These are phyloP conservation scores for Lithophane ornitopus DNA, from an alignment of 2,888 invertebrate genomes.

Conservation along the genomic window DNA sequence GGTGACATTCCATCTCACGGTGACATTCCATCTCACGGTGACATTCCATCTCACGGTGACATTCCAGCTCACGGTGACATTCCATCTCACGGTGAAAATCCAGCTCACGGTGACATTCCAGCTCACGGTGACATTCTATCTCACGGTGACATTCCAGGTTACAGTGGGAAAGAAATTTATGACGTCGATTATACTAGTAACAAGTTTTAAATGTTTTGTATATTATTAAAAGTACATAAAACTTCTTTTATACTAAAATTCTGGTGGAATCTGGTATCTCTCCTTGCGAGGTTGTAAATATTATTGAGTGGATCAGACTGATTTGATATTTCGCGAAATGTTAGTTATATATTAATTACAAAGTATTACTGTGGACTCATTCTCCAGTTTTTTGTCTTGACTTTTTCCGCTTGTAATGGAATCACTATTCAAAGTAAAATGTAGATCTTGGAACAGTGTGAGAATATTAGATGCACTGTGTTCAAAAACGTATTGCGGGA, in stretches of 20 bases:
- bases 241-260: slow-evolving; percentile 19
- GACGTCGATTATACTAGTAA: not conserved
- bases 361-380: too few species aligned
- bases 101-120: too few species aligned
- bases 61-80: too few species aligned
- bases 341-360: too few species aligned
- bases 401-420: not conserved
- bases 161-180: not conserved
- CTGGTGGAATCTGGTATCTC: slow-evolving; percentile 54
- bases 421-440: not conserved
- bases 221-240: not conserved
- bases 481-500: not conserved
- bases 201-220: not conserved
- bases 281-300: slow-evolving; percentile 67
- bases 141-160: too few species aligned
- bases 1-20: too few species aligned
- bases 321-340: slow-evolving; percentile 21
- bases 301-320: slow-evolving; percentile 41
- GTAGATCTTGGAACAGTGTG: not conserved
- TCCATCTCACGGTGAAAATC: too few species aligned
- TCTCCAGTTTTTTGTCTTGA: too few species aligned
- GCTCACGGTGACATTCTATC: not conserved
- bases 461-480: not conserved
- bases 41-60: too few species aligned
- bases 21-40: too few species aligned